phyloP scores from a whole-genome alignment of 2,888 invertebrate species.

The Schrankia costaestrigalis region DNA sequence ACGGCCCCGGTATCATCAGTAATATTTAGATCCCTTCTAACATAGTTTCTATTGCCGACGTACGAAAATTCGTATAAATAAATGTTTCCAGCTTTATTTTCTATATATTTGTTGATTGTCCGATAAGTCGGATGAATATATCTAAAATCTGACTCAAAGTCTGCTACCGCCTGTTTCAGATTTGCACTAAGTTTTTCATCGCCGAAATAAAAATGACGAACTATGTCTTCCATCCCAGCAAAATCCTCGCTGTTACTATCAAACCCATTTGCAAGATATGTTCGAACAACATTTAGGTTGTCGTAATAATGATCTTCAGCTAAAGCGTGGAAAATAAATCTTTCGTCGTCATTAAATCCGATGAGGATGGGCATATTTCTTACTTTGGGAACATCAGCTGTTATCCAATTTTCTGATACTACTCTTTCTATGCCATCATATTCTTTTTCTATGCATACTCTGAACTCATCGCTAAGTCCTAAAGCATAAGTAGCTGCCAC shows the following conservation, averaged over 20 bases:
- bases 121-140: constrained; percentile 44
- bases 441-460: constrained; percentile 8
- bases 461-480: neutral
- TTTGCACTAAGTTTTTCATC: constrained; percentile 31
- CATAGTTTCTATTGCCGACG: constrained; percentile 2
- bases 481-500: constrained; percentile 1
- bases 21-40: neutral
- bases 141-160: constrained; percentile 45
- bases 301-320: constrained; percentile 23
- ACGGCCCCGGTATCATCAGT: constrained; percentile 19
- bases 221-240: constrained; percentile 23
- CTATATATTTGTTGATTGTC: constrained; percentile 36
- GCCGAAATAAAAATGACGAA: constrained; percentile 46
- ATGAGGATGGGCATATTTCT: constrained; percentile 4
- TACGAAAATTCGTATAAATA: constrained; percentile 55
- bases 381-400: constrained; percentile 4
- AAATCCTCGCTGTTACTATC: constrained; percentile 21
- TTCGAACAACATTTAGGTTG: constrained; percentile 23
- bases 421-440: constrained; percentile 8
- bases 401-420: constrained; percentile 4
- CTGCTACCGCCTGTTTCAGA: constrained; percentile 23
- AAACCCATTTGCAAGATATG: constrained; percentile 20
- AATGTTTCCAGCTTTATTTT: constrained; percentile 30
- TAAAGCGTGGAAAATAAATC: constrained; percentile 10
- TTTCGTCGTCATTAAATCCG: constrained; percentile 32